Evolutionary conservation across 2,888 invertebrate species (phyloP).

Genomic region (Synanthedon myopaeformis): DNA sequence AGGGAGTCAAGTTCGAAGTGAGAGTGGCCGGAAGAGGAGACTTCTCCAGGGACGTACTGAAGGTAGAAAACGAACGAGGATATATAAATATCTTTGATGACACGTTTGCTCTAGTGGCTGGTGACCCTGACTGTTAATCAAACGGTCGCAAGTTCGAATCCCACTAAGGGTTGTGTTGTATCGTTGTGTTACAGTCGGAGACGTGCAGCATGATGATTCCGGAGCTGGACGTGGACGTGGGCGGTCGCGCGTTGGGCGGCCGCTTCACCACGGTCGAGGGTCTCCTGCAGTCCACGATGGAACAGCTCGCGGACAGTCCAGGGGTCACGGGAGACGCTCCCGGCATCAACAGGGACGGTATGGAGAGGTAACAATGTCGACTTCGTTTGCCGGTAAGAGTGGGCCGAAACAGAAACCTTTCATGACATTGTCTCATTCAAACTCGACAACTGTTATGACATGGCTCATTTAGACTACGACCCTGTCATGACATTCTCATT

Average conservation of each 20-base stretch:
- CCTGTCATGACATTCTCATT: no score
- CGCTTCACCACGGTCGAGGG: slow-evolving; percentile 97
- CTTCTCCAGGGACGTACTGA: slow-evolving; percentile 92
- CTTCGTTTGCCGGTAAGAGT: no score
- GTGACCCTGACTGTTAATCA: no score
- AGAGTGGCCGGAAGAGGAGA: slow-evolving; percentile 78
- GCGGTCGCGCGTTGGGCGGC: slow-evolving; percentile 87
- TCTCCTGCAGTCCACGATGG: slow-evolving; percentile 74
- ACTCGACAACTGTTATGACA: no score
- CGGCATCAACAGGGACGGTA: slow-evolving; percentile 32
- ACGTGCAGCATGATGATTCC: slow-evolving; percentile 71
- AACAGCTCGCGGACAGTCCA: slow-evolving; percentile 77
- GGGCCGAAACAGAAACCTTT: no score
- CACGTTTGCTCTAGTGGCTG: no score
- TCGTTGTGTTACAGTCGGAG: slow-evolving; percentile 35
- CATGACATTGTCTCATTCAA: no score
- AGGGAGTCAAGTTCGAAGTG: slow-evolving; percentile 83
- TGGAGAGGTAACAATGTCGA: slow-evolving; percentile 49
- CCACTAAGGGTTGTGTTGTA: no score
- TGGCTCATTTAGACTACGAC: no score
- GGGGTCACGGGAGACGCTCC: slow-evolving; percentile 79
- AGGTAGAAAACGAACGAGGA: no score
- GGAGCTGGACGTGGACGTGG: slow-evolving; percentile 89
- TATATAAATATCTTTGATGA: no score
- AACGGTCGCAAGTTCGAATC: no score